phyloP scores from a whole-genome alignment of 2,113 vertebrate species.

The Phaetusa simplex region DNA sequence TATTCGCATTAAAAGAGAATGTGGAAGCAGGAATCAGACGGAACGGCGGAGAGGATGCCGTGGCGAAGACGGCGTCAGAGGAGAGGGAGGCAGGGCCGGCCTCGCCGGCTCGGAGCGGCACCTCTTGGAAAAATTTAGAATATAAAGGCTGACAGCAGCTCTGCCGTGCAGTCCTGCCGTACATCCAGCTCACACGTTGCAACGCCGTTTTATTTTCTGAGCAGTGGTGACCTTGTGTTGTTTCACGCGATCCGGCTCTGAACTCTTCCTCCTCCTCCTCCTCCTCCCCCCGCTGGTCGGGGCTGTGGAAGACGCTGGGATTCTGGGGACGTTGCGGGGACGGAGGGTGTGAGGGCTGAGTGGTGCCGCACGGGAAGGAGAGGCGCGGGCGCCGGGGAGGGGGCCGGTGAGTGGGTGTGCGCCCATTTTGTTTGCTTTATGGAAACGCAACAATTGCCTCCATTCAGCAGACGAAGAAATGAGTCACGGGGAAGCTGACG shows the following conservation, averaged over 20 bases:
- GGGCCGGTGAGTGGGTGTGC: accelerated
- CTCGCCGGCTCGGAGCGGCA: not conserved
- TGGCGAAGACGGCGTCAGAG: accelerated
- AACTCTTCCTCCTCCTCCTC: not conserved
- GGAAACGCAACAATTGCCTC: not conserved
- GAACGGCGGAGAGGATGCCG: accelerated
- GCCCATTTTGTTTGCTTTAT: accelerated
- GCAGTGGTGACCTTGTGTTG: too few species aligned
- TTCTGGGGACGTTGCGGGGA: accelerated
- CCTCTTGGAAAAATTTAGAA: accelerated
- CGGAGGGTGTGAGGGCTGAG: not conserved
- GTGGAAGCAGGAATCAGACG: not conserved
- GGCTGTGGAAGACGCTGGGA: not conserved
- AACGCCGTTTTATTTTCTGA: accelerated
- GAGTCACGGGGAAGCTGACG: not conserved
- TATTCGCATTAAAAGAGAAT: not conserved
- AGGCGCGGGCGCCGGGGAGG: not conserved
- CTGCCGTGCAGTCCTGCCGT: too few species aligned
- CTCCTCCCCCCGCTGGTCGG: not conserved
- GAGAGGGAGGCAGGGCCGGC: not conserved
- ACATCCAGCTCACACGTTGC: accelerated
- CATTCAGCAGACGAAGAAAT: not conserved
- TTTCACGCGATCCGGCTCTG: accelerated
- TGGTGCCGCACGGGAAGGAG: accelerated
- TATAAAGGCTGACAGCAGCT: accelerated